Conservation (phyloP, 2,888 invertebrate species). For the Drosophila leonis region DNA sequence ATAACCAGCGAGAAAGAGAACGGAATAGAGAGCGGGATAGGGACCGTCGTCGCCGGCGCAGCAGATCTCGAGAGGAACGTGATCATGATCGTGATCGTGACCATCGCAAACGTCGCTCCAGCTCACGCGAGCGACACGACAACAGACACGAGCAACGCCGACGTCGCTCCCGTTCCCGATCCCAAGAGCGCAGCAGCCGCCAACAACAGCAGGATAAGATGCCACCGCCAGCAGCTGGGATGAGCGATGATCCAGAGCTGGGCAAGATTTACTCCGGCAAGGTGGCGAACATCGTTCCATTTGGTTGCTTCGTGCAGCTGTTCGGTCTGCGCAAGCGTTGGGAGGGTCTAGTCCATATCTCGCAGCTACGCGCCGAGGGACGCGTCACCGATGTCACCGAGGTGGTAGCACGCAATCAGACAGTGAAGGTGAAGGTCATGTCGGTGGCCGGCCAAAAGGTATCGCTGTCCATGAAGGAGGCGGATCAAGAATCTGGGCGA, state of each 20-base stretch:
- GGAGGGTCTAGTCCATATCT: conserved; percentile 99
- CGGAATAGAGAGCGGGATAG: conserved; percentile 22
- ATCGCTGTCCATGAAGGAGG: conserved; percentile 98
- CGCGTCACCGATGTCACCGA: conserved; percentile 97
- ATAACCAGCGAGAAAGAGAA: conserved; percentile 20
- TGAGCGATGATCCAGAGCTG: conserved; percentile 91
- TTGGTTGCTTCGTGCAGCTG: conserved; percentile 98
- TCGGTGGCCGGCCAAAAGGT: conserved; percentile 97
- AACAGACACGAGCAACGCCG: conserved; percentile 52
- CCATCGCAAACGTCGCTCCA: conserved; percentile 46
- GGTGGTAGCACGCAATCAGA: conserved; percentile 95
- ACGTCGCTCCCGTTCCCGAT: conserved; percentile 59
- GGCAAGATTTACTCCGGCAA: conserved; percentile 96
- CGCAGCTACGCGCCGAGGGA: conserved; percentile 96
- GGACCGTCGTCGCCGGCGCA: conserved; percentile 40
- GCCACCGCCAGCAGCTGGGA: conserved; percentile 80
- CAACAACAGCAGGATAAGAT: conserved; percentile 72
- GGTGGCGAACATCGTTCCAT: conserved; percentile 98
- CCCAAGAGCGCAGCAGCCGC: conserved; percentile 68
- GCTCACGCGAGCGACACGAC: conserved; percentile 55
- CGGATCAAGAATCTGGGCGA: conserved; percentile 96
- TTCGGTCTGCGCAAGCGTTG: conserved; percentile 95
- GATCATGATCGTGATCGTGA: conserved; percentile 31
- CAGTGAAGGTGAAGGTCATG: conserved; percentile 96
- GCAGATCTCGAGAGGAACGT: conserved; percentile 46